Evolutionary conservation across 2,797 vertebrate species (phyloP).

Genomic region (Sarcophilus harrisii): DNA sequence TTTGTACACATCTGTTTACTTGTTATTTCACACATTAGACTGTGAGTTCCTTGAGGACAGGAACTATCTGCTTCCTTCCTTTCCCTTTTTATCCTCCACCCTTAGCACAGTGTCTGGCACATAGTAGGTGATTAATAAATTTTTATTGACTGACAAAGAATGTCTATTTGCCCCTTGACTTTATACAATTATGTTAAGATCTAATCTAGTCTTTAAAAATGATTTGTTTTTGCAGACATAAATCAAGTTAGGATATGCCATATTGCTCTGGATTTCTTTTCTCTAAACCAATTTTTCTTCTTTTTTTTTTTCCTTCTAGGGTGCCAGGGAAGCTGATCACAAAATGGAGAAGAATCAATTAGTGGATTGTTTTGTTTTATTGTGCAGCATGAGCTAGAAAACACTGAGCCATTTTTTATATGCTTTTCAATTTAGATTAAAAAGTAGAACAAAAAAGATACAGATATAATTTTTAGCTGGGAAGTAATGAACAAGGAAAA

Average conservation of each 20-base stretch:
- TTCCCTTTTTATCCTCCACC: neutral
- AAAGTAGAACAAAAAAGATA: constrained; percentile 67
- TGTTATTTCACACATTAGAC: neutral
- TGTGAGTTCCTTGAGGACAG: neutral
- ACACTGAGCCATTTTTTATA: constrained; percentile 71
- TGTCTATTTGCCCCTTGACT: neutral
- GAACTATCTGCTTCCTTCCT: no score
- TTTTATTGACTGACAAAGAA: neutral
- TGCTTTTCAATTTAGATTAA: constrained; percentile 67
- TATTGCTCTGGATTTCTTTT: neutral
- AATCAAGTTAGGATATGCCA: neutral
- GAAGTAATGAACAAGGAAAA: constrained; percentile 55
- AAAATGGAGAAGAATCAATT: constrained; percentile 16
- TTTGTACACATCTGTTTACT: neutral
- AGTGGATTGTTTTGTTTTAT: constrained; percentile 33
- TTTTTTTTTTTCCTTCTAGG: constrained; percentile 53
- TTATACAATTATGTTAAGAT: neutral
- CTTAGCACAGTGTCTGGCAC: neutral
- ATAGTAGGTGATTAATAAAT: neutral
- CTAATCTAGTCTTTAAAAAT: neutral
- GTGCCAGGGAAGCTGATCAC: constrained; percentile 34
- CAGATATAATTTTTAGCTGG: constrained; percentile 70
- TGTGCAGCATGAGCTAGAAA: constrained; percentile 49
- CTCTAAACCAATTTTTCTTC: constrained; percentile 22
- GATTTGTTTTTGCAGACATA: neutral